Evolutionary conservation across 2,797 vertebrate species (phyloP).

Genomic region (Microcaecilia unicolor): DNA sequence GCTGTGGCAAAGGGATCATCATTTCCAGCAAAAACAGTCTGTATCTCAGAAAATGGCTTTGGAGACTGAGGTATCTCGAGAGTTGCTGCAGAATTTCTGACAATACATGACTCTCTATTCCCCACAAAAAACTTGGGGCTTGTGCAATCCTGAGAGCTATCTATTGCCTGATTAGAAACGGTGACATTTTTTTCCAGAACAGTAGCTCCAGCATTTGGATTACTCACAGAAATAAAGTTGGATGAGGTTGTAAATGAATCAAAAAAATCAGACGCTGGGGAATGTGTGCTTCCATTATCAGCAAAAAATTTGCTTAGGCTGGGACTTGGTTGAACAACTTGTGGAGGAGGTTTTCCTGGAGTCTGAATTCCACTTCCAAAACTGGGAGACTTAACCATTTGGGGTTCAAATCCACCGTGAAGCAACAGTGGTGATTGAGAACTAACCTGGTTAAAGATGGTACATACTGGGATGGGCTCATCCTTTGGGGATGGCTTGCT

Average conservation of each 20-base stretch:
- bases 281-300: slow-evolving; percentile 62
- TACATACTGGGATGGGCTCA: slow-evolving; percentile 78
- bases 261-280: slow-evolving; percentile 86
- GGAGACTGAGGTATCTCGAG: slow-evolving; percentile 48
- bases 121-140: slow-evolving; percentile 39
- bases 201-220: slow-evolving; percentile 72
- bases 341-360: slow-evolving; percentile 56
- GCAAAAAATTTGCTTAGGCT: slow-evolving; percentile 95
- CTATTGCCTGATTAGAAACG: slow-evolving; percentile 31
- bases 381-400: slow-evolving; percentile 92
- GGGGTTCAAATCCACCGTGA: slow-evolving; percentile 85
- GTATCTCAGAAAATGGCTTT: slow-evolving; percentile 76
- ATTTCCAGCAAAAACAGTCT: slow-evolving; percentile 78
- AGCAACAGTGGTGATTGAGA: slow-evolving; percentile 54
- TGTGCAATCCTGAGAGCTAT: slow-evolving; percentile 14
- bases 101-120: slow-evolving; percentile 33
- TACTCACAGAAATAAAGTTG: slow-evolving; percentile 87
- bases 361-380: slow-evolving; percentile 69
- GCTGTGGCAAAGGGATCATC: slow-evolving; percentile 90
- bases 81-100: slow-evolving; percentile 14
- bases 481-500: slow-evolving; percentile 35
- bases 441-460: slow-evolving; percentile 81
- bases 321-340: slow-evolving; percentile 88
- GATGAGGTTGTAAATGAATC: slow-evolving; percentile 88
- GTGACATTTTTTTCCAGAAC: slow-evolving; percentile 58